Base-by-base conservation (phyloP, 2,888 invertebrate genomes). In the Gnatocerus cornutus region DNA sequence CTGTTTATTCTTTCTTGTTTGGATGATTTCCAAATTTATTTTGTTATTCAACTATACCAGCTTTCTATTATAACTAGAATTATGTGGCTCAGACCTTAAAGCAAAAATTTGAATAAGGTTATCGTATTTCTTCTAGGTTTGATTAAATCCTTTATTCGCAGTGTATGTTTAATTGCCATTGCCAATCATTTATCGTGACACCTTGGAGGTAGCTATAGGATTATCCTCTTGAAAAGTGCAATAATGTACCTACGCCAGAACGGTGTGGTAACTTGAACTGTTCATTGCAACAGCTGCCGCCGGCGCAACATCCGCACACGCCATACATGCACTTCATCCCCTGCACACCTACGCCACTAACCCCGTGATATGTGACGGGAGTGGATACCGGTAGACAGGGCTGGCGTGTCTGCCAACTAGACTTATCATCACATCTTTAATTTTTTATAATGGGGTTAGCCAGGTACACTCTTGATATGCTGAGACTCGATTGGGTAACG, bases 351-450 rank as follows among this genome's bases (percentile, higher is more conserved):
- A 45, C 50, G 66, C 69, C 65, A 68, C 59, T 64, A 39, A 41
- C 67, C 50, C 56, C 69, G 46, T 16, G 39, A 37, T 41, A 58
- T 67, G 46, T 30, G 30, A 7, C 55, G 53, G 56, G 56, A 43
- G 16, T 59, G 52, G 8, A 45, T 33, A 43, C 12, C 43, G 53
- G 53, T 29, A 43, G 30, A 45, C 16, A 68, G 62, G 62, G 62
- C 37, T 41, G 61, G 21, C 46, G 33, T 50, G 61, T 61, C 68
- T 55, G 62, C 61, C 61, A 61, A 55, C 73, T 69, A 73, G 62
- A 71, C 73, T 75, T 75, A 76, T 76, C 76, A 73, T 74, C 76
- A 76, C 76, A 73, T 75, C 75, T 76, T 75, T 68, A 69, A 70
- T 68, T 74, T 73, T 75, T 76, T 58, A 29, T 37, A 53, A 41